These are phyloP conservation scores for Pachypsylla venusta DNA, from an alignment of 1,140 invertebrate species.

Conservation along the genomic window DNA sequence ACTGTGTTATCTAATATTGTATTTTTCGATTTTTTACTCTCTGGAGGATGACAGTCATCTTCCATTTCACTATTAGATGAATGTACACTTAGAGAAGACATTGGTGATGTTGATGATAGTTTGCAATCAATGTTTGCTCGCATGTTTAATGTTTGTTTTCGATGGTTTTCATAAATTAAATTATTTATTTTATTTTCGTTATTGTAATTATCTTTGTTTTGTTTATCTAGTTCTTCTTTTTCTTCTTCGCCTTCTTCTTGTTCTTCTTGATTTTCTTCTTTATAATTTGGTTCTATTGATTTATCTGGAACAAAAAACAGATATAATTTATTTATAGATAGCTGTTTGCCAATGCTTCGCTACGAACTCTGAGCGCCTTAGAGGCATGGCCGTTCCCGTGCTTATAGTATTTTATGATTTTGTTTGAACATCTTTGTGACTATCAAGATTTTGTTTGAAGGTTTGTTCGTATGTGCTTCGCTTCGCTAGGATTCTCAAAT, in stretches of 20 bases:
- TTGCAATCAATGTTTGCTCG: neutral
- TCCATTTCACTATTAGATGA: constrained; percentile 5
- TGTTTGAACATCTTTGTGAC: neutral
- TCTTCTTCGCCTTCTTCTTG: neutral
- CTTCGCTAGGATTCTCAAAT: no score
- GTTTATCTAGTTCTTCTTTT: neutral
- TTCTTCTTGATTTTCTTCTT: neutral
- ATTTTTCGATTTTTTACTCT: neutral
- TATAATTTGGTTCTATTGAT: neutral
- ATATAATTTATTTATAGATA: neutral
- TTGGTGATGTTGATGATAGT: neutral
- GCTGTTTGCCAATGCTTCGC: no score
- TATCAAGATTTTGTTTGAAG: neutral
- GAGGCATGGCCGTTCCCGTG: no score
- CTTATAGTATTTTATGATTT: no score
- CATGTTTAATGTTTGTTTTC: constrained; percentile 5
- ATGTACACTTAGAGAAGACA: constrained; percentile 1
- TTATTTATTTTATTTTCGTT: neutral
- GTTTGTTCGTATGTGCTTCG: no score
- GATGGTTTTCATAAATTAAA: neutral
- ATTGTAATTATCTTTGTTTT: neutral
- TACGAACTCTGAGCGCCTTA: no score
- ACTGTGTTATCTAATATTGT: neutral
- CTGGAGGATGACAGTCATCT: neutral
- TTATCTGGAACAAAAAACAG: neutral